These are phyloP conservation scores for Lissonota sp. DNA, from an alignment of 2,888 invertebrate species.

Conservation along the genomic window DNA sequence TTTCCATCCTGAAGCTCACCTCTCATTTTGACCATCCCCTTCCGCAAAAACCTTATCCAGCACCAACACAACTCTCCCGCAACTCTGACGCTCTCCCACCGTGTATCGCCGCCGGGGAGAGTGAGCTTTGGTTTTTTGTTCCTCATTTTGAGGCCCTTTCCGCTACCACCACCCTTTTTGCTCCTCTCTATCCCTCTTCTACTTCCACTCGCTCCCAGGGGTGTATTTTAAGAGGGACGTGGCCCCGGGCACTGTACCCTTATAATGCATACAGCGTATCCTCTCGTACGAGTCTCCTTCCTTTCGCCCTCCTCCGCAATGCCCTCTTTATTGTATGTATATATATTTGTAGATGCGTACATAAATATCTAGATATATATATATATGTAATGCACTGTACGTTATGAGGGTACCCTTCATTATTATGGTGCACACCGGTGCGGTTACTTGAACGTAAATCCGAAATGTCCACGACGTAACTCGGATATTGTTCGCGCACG, in stretches of 20 bases:
- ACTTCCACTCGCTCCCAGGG: conserved; percentile 75
- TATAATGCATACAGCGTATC: conserved; percentile 51
- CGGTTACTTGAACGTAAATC: conserved; percentile 54
- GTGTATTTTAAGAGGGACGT: conserved; percentile 79
- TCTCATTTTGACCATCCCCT: conserved; percentile 29
- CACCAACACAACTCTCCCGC: conserved; percentile 7
- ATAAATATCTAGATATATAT: not conserved
- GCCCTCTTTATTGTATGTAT: not conserved
- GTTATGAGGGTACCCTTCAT: conserved; percentile 35
- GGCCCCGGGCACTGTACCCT: conserved; percentile 66
- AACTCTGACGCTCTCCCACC: conserved; percentile 31
- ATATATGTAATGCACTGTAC: conserved; percentile 20
- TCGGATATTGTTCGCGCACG: conserved; percentile 50
- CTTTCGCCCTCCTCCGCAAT: not conserved
- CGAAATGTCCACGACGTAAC: conserved; percentile 42
- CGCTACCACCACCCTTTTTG: conserved; percentile 30
- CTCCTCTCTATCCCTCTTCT: conserved; percentile 1
- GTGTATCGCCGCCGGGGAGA: conserved; percentile 46
- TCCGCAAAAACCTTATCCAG: conserved; percentile 45
- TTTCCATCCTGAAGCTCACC: conserved; percentile 20
- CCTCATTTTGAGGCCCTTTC: conserved; percentile 68
- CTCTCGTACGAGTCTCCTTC: conserved; percentile 15
- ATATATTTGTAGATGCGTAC: conserved; percentile 15
- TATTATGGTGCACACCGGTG: conserved; percentile 42
- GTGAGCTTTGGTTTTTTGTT: conserved; percentile 57